Evolutionary conservation across 2,888 invertebrate species (phyloP), one percentile per base, ranked within the genome.

Genomic region (Zelleria hepariella): DNA sequence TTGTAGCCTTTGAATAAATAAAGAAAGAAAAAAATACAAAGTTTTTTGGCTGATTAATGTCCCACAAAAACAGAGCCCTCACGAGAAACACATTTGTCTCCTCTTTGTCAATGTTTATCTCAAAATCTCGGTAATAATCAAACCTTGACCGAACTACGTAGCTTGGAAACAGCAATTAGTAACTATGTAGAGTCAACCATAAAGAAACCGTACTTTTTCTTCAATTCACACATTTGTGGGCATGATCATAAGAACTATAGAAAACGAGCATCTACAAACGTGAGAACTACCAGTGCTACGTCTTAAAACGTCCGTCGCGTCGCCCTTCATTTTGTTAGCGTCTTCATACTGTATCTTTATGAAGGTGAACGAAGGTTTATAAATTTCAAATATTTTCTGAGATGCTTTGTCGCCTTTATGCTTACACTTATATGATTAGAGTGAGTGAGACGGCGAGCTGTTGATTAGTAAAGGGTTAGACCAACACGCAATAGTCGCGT

Each of bases 281-380:
- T 4, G 4, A 42, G 32, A 15, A 2, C 32, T 42, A 10, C 32
- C n/a, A n/a, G n/a, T n/a, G 32, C 3, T 42, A 42, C 32, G 10
- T 42, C 10, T 42, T 4, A 15, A 2, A 81, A 75, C 73, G 73
- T 75, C 78, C 73, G 72, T 66, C 74, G 73, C 74, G 78, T 78
- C 77, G 86, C 86, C 87, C 87, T 88, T 87, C 86, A 79, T 86
- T 86, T 86, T 86, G 85, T 87, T 86, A 88, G 82, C 85, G 80
- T 81, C 82, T 78, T 75, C 73, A 78, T 73, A 48, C 77, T 77
- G 75, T 80, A 79, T 83, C 82, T 82, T 76, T 71, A 71, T 70
- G 82, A 86, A 86, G 86, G 86, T 84, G 74, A 86, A 75, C 78
- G 75, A 70, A 61, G 69, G 68, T 68, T 69, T 71, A 71, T 69